Evolutionary conservation across 2,797 vertebrate species (phyloP), one percentile per base, ranked within the genome.

Genomic region (Etheostoma perlongum): DNA sequence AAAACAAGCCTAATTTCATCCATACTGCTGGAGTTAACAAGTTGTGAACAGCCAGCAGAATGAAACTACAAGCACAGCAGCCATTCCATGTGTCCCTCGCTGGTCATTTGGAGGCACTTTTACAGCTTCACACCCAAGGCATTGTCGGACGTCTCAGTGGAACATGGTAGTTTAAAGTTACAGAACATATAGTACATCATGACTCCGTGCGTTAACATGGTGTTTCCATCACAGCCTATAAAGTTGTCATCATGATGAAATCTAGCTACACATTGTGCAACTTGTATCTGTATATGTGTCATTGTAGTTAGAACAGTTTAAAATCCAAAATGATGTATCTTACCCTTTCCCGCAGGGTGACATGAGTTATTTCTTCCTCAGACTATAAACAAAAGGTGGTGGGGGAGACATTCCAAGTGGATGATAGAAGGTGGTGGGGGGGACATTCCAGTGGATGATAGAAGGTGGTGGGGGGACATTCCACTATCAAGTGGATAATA

Each of bases 361-460:
- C 59, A 52, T 89, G 83, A 90, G 78, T 84, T 68, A 89, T 74
- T 81, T 70, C 16, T 74, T 68, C 65, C 78, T 27, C 62, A 71
- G 66, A 78, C 76, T 57, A 21, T 66, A 74, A 85, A 74, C 49
- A 61, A 75, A 13, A 33, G 3, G 36, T 33, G 15, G 91, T 91
- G 86, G 91, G 90, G 86, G 79, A 77, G 57, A 89, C 88, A 91
- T 91, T 93, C 87, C 91, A 72, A 58, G 58, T 18, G 44, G 83
- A 91, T 92, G 87, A 91, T 30, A 23, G 21, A 13, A 30, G 2
- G 33, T 27, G 18, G 91, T 91, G 86, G 86, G 91, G 90, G 86
- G 79, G 57, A 89, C 88, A 91, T 91, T 93, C 87, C 91, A 58
- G 58, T 18, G 40, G 83, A 91, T 92, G 85, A 91, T 89, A 82